A percentile compares a stretch with the other conserved stretches of the same genome.
Evolutionary conservation across 1,140 invertebrate species (phyloP).

Genomic region (Mesaphorura yosii): DNA sequence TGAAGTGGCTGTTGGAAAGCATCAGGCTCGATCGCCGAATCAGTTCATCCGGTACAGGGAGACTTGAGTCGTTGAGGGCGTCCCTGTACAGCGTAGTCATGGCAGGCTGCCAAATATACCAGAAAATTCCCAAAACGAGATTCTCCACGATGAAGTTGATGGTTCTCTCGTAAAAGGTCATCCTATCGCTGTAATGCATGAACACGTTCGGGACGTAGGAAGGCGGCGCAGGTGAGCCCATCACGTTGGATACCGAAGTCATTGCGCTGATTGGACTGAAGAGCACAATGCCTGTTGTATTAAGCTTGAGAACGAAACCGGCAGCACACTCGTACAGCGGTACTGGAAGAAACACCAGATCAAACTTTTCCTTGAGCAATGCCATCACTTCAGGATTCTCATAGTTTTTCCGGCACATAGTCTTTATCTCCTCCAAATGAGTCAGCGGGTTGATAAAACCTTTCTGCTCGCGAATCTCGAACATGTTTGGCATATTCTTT

Average conservation of each 20-base stretch:
- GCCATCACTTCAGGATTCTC: not conserved
- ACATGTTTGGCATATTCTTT: not conserved
- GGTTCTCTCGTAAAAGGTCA: constrained; percentile 34
- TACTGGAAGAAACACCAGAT: not conserved
- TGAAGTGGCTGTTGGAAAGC: constrained; percentile 24
- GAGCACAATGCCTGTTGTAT: not conserved
- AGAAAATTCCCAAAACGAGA: not conserved
- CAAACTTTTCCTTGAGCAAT: not conserved
- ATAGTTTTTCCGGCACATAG: not conserved
- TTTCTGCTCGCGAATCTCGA: not conserved
- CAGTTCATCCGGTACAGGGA: constrained; percentile 19
- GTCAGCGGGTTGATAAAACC: not conserved
- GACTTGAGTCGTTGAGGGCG: not conserved
- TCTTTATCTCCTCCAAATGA: not conserved
- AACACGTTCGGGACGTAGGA: constrained; percentile 10
- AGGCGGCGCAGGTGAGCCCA: not conserved
- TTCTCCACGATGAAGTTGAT: not conserved
- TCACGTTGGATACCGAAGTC: not conserved
- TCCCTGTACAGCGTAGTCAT: not conserved
- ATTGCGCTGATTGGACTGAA: not conserved
- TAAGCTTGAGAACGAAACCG: not conserved
- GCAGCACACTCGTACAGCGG: not conserved
- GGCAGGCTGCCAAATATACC: not conserved
- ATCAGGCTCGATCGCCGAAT: constrained; percentile 20
- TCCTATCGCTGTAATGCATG: not conserved